phyloP scores from a whole-genome alignment of 2,888 invertebrate species.

The Electrophaes corylata region DNA sequence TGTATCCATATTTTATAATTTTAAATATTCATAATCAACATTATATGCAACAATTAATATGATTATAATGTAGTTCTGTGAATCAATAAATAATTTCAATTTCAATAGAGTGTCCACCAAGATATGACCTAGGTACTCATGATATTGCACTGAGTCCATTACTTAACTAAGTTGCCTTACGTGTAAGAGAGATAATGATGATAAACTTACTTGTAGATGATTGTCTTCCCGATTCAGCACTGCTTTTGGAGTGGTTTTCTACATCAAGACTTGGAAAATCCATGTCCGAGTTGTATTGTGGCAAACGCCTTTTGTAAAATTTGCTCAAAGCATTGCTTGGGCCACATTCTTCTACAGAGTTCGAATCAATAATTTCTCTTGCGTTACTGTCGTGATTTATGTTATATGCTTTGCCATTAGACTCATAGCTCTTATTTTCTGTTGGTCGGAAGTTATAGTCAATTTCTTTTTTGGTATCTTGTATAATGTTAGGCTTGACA shows the following conservation, averaged over 20 bases:
- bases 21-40: too few relatives aligned
- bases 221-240: constrained; percentile 56
- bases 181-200: too few relatives aligned
- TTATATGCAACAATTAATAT: too few relatives aligned
- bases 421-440: neutral
- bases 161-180: too few relatives aligned
- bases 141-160: too few relatives aligned
- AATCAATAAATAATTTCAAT: too few relatives aligned
- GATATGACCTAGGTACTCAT: too few relatives aligned
- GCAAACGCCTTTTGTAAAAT: constrained; percentile 56
- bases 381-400: neutral
- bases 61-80: too few relatives aligned
- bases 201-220: constrained; percentile 61
- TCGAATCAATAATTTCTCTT: neutral
- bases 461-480: constrained; percentile 3
- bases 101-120: too few relatives aligned
- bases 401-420: neutral
- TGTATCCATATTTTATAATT: too few relatives aligned
- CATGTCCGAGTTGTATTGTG: constrained; percentile 41
- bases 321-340: constrained; percentile 46
- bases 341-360: neutral
- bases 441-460: neutral
- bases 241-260: constrained; percentile 41
- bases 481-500: neutral
- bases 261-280: constrained; percentile 14